These are phyloP conservation scores for Erebia ligea DNA, from an alignment of 2,888 invertebrate species.

Conservation along the genomic window DNA sequence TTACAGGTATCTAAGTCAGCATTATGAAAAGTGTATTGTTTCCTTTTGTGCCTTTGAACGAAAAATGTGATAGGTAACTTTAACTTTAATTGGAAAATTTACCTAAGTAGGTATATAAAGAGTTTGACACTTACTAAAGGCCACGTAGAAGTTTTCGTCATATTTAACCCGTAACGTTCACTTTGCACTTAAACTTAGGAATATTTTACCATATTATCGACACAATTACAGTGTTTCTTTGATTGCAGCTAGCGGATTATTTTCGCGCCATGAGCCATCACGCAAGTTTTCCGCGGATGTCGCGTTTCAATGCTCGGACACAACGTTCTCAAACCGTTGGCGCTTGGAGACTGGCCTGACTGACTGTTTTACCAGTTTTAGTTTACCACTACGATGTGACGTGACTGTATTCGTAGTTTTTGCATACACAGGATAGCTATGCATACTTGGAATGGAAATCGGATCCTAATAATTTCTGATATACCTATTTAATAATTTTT, in stretches of 20 bases:
- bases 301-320: constrained; percentile 44
- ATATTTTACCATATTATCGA: constrained; percentile 26
- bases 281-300: constrained; percentile 69
- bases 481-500: no score
- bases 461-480: neutral
- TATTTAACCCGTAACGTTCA: constrained; percentile 43
- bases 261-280: constrained; percentile 75
- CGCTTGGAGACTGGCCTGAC: constrained; percentile 57
- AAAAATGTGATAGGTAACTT: neutral
- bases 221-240: constrained; percentile 29
- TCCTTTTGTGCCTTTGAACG: neutral
- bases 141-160: constrained; percentile 58
- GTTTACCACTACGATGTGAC: constrained; percentile 9
- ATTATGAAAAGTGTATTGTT: neutral
- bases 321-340: constrained; percentile 54
- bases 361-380: constrained; percentile 28
- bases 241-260: constrained; percentile 37
- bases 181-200: constrained; percentile 36
- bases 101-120: neutral
- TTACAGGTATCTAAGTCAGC: neutral
- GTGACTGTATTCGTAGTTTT: constrained; percentile 15
- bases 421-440: neutral
- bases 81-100: neutral
- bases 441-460: constrained; percentile 10
- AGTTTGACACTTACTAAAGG: constrained; percentile 52